Evolutionary conservation across 2,113 vertebrate species (phyloP).

Genomic region (Amia ocellicauda): DNA sequence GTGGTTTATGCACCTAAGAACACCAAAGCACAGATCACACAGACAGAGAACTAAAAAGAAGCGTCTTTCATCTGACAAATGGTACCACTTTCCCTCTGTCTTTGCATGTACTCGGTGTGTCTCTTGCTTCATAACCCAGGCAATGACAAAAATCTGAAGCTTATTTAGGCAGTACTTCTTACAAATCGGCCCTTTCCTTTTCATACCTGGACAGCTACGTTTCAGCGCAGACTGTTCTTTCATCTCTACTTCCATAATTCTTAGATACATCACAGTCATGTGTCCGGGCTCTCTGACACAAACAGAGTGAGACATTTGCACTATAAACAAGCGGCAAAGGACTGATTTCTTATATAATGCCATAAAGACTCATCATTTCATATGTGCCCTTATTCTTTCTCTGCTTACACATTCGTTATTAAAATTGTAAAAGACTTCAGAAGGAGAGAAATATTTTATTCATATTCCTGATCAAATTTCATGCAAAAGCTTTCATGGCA

Average conservation of each 20-base stretch:
- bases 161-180: slow-evolving; percentile 23
- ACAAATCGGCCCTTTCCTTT: slow-evolving; percentile 23
- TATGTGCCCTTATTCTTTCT: slow-evolving; percentile 1
- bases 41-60: slow-evolving; percentile 24
- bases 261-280: slow-evolving; percentile 27
- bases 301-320: slow-evolving; percentile 38
- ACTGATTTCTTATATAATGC: slow-evolving; percentile 28
- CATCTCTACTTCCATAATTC: slow-evolving; percentile 30
- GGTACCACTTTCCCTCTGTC: slow-evolving; percentile 41
- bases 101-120: slow-evolving; percentile 26
- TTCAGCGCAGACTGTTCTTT: slow-evolving; percentile 27
- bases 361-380: background rate
- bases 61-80: slow-evolving; percentile 49
- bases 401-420: slow-evolving; percentile 19
- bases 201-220: slow-evolving; percentile 26
- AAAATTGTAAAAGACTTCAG: slow-evolving; percentile 29
- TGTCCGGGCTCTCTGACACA: slow-evolving; percentile 24
- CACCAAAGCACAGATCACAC: slow-evolving; percentile 28
- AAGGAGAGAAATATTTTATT: slow-evolving; percentile 35
- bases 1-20: slow-evolving; percentile 11
- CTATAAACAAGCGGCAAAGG: slow-evolving; percentile 36
- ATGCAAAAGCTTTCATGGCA: slow-evolving; percentile 19
- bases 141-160: slow-evolving; percentile 32
- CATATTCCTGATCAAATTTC: slow-evolving; percentile 29
- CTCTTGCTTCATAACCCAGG: slow-evolving; percentile 29